Base-by-base conservation (phyloP, 2,888 invertebrate species). In the Drosophila algonquin region DNA sequence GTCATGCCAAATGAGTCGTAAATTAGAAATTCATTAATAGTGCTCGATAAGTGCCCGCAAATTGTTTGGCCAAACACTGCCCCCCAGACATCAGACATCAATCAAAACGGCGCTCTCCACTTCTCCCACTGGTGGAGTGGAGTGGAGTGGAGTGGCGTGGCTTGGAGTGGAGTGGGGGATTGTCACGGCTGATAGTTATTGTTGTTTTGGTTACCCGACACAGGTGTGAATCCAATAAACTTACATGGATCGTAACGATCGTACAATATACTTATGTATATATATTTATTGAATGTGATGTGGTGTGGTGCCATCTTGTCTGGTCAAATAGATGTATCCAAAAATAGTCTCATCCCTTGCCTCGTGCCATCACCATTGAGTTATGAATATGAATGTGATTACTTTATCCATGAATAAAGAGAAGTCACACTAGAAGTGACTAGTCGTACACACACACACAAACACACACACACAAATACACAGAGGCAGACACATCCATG, bases 21-120 rank as follows among this genome's bases (percentile, higher is more conserved):
- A 83, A 87, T 83, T 82, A 77, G 80, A 72, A 80, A 76, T 85
- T 85, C 78, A 85, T 82, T 82, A 78, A 72, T 72, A 73, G 71
- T 63, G 67, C 58, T 73, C 74, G 87, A 86, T 82, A 86, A 86
- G 72, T 81, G 85, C 52, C 62, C 65, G 79, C 73, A 40, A 83
- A 83, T 87, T 81, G 81, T 45, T 84, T 81, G 64, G 70, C 62
- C 79, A 87, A 81, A 82, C 69, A 61, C 32, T 48, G 21, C 53
- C 53, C 48, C 47, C 59, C 60, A 70, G 60, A 80, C 82, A 82
- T 87, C 60, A 70, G 60, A 80, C 82, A 82, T 83, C 82, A 87
- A 83, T 83, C 82, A 83, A 72, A 47, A 50, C 55, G 68, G 56
- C 18, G 40, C 40, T 40, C 40, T 40, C 40, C 24, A 24, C 24